Evolutionary conservation across 2,888 invertebrate species (phyloP).

Genomic region (Heliconius erato): DNA sequence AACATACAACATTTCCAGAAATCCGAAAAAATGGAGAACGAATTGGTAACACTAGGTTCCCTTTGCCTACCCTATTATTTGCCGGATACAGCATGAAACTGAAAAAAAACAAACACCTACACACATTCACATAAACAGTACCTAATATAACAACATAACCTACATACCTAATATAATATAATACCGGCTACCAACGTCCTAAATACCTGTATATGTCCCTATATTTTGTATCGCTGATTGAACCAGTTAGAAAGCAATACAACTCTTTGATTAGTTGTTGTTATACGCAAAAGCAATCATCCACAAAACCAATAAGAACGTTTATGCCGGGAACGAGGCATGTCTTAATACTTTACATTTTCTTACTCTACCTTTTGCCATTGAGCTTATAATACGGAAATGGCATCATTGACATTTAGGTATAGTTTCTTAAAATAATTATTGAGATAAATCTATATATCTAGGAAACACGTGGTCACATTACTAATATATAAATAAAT

Average conservation of each 20-base stretch:
- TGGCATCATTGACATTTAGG: background rate
- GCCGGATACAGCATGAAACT: background rate
- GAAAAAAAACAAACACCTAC: background rate
- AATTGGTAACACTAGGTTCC: too few species aligned
- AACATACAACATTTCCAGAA: too few species aligned
- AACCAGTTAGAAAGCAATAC: slow-evolving; percentile 26
- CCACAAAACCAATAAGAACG: slow-evolving; percentile 22
- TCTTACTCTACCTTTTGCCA: background rate
- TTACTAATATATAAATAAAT: background rate
- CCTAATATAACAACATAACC: background rate
- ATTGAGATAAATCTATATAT: background rate
- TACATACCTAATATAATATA: background rate
- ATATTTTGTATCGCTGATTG: slow-evolving; percentile 6
- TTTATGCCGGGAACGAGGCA: slow-evolving; percentile 5
- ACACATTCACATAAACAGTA: background rate
- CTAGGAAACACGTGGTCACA: too few species aligned
- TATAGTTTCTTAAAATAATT: background rate
- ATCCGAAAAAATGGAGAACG: too few species aligned
- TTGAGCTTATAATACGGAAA: background rate
- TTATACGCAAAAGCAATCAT: slow-evolving; percentile 7
- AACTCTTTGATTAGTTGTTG: slow-evolving; percentile 19
- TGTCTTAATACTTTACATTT: slow-evolving; percentile 15
- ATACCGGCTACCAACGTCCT: background rate
- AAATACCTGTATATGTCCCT: background rate
- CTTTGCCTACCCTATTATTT: too few species aligned